Conservation (phyloP, 64 coral and sea anemone species). For the Montipora foliosa region DNA sequence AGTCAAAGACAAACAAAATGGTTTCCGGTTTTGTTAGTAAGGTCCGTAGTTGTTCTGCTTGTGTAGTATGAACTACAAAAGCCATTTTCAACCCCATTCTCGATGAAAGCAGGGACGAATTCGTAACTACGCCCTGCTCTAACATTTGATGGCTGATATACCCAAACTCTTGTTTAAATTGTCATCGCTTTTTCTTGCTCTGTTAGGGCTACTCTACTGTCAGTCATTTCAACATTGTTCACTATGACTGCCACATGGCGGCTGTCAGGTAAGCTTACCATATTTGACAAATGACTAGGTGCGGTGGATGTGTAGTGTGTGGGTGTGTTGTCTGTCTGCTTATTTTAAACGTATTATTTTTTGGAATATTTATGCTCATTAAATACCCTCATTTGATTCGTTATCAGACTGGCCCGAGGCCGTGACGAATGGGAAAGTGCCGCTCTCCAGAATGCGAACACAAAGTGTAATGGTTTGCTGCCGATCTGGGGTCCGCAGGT, state of each 20-base stretch:
- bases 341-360: no score
- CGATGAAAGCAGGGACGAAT: no score
- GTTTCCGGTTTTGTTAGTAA: no score
- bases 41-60: no score
- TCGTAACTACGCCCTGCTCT: no score
- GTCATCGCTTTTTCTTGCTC: neutral
- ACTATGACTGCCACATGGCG: constrained; percentile 99
- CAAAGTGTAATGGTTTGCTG: constrained; percentile 96
- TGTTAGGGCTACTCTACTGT: constrained; percentile 89
- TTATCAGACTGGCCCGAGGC: constrained; percentile 81
- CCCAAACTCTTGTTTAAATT: neutral
- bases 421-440: constrained; percentile 99
- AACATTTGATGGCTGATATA: no score
- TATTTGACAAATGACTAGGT: no score
- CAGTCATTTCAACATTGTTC: constrained; percentile 98
- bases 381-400: neutral
- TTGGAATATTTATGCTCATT: neutral
- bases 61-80: no score
- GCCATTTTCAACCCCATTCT: no score
- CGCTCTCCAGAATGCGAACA: constrained; percentile 96
- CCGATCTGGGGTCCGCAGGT: constrained; percentile 98
- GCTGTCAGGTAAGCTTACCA: constrained; percentile 83
- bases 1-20: no score
- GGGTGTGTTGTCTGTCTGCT: no score
- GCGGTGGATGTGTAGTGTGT: no score